Evolutionary conservation across 2,888 invertebrate genomes (phyloP), one percentile per base, ranked within the genome.

Genomic region (Meliscaeva auricollis): DNA sequence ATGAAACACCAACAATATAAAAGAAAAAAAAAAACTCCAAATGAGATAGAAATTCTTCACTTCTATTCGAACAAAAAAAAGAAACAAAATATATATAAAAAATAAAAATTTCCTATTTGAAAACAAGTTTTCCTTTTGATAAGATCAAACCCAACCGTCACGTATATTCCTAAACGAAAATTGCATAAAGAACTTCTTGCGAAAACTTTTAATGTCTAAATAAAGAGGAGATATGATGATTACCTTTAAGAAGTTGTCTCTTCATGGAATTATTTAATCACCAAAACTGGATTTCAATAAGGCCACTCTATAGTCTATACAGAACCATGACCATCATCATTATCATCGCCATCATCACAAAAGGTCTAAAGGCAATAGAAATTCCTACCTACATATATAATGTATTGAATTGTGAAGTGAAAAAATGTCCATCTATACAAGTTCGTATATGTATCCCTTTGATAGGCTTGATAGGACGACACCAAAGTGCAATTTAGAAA

Each of bases 181-280:
- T 46, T 46, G 30, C 30, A 30, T 32, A 15, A 2, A 17, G 30
- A 46, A 22, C 9, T 35, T 38, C 11, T 35, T 32, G 13, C 20
- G 66, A 66, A 58, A 66, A 50, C 48, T 50, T 50, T 66, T 66
- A 66, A 75, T 66, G 62, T 46, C 77, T 78, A 54, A 56, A 78
- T 70, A 72, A 17, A 64, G 72, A 9, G 11, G 35, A 77, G 48
- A 54, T 64, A n/a, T 46, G 72, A 44, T 41, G 70, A 60, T 62
- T 70, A 60, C 69, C 50, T 62, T 22, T 52, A 11, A n/a, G 9
- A 3, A 17, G 48, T 48, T 17, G 1, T 7, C 11, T 62, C 35
- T 35, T 15, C 11, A 26, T 22, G 41, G 54, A 77, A 72, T 78
- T 62, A 38, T 52, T 78, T 78, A 78, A 77, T 70, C 30, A 62